Evolutionary conservation across 1,140 invertebrate species (phyloP).

Genomic region (Amyelois transitella): DNA sequence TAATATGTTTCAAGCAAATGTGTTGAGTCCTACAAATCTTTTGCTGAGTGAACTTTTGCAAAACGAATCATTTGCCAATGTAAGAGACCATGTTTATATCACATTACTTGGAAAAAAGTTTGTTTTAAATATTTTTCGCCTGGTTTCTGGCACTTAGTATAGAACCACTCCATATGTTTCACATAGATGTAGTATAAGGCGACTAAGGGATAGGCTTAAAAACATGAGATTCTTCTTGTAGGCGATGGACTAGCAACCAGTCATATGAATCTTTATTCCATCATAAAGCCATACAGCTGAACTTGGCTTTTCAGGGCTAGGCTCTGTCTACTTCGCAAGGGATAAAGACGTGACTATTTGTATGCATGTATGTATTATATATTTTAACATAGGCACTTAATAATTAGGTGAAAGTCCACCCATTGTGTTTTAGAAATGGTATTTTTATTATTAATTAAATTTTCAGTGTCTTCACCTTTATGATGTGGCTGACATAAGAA

Average conservation of each 20-base stretch:
- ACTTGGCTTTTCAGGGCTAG: too few species aligned
- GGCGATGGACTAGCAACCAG: too few species aligned
- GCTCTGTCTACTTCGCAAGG: too few species aligned
- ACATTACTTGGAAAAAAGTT: background rate
- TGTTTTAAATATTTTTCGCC: background rate
- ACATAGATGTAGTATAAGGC: too few species aligned
- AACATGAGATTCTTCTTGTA: too few species aligned
- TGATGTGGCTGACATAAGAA: constrained; percentile 11
- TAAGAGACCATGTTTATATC: constrained; percentile 18
- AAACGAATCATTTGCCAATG: constrained; percentile 36
- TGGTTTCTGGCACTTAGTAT: background rate
- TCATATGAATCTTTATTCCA: background rate
- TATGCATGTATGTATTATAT: too few species aligned
- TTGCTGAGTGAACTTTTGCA: constrained; percentile 26
- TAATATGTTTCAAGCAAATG: constrained; percentile 23
- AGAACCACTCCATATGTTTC: too few species aligned
- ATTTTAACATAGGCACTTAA: background rate
- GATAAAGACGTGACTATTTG: too few species aligned
- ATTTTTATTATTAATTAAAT: constrained; percentile 6
- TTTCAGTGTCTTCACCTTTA: constrained; percentile 20
- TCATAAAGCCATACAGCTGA: too few species aligned
- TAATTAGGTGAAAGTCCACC: too few species aligned
- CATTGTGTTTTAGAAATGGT: too few species aligned
- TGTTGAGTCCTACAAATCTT: constrained; percentile 19
- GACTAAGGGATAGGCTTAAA: too few species aligned